Conservation (phyloP, 2,888 invertebrate species). For the Bembecia ichneumoniformis region DNA sequence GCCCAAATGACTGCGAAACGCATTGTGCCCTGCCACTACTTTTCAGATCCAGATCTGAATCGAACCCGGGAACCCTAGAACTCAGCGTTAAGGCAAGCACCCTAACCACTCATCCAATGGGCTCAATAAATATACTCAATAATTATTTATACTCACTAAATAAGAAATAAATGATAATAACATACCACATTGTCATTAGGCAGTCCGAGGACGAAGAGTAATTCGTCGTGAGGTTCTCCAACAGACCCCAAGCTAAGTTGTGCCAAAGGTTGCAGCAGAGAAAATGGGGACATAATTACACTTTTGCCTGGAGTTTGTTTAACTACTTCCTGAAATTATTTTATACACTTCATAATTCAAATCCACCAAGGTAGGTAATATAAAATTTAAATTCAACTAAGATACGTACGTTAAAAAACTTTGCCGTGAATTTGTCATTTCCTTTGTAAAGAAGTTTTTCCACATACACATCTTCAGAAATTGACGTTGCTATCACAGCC, state of each 20-base stretch:
- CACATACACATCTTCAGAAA: not conserved
- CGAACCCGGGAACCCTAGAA: no score
- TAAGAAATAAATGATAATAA: not conserved
- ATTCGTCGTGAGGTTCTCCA: slow-evolving; percentile 45
- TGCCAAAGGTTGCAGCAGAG: slow-evolving; percentile 50
- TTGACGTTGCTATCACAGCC: not conserved
- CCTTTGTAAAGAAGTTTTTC: not conserved
- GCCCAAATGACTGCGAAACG: no score
- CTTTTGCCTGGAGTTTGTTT: slow-evolving; percentile 32
- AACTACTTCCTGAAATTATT: slow-evolving; percentile 30
- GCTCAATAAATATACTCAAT: no score
- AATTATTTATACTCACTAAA: not conserved
- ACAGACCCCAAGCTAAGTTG: slow-evolving; percentile 43
- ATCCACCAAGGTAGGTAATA: not conserved
- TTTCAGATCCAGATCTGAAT: no score
- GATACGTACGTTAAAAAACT: not conserved
- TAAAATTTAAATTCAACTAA: not conserved
- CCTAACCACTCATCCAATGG: no score
- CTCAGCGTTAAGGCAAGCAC: no score
- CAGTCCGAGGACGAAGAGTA: slow-evolving; percentile 39
- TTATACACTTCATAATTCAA: not conserved
- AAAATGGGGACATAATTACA: slow-evolving; percentile 56
- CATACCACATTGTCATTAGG: slow-evolving; percentile 17
- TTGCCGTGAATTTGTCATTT: not conserved
- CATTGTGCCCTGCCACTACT: no score